Evolutionary conservation across 2,888 invertebrate genomes (phyloP).

Genomic region (Leucozona laternaria): DNA sequence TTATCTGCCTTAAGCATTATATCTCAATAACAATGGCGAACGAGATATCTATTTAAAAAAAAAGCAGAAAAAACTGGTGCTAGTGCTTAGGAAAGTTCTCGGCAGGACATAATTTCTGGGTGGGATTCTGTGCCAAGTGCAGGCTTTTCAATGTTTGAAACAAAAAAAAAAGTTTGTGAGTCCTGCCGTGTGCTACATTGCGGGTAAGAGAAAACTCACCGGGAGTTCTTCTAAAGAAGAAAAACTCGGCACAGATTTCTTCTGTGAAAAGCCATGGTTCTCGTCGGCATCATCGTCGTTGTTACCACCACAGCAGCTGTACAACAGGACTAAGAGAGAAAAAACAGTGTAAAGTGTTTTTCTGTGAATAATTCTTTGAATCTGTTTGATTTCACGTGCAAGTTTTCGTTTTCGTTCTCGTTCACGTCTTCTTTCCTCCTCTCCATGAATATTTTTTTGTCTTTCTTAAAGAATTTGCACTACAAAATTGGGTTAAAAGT

Average conservation of each 20-base stretch:
- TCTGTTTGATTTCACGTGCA: constrained; percentile 64
- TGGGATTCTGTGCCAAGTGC: constrained; percentile 70
- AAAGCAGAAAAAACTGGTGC: constrained; percentile 30
- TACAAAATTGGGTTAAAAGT: constrained; percentile 72
- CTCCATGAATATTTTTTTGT: neutral
- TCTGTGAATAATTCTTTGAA: constrained; percentile 42
- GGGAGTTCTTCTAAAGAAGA: constrained; percentile 50
- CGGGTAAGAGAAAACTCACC: constrained; percentile 4
- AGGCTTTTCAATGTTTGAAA: constrained; percentile 42
- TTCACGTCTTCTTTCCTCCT: constrained; percentile 5
- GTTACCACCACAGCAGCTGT: neutral
- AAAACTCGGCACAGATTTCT: constrained; percentile 65
- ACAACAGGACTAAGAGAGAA: constrained; percentile 6
- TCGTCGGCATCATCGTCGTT: neutral
- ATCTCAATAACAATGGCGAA: constrained; percentile 56
- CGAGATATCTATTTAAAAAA: constrained; percentile 50
- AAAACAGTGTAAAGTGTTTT: constrained; percentile 59
- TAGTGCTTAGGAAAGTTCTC: constrained; percentile 37
- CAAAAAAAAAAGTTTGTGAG: constrained; percentile 15
- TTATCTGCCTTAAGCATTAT: constrained; percentile 38
- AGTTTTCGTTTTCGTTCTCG: constrained; percentile 21
- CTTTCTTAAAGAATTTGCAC: constrained; percentile 28
- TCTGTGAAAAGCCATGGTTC: constrained; percentile 22
- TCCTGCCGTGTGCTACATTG: constrained; percentile 54
- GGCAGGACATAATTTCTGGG: constrained; percentile 57